Evolutionary conservation across 92 coral and sea anemone genomes (phyloP).

Genomic region (Epizoanthus illoricatus): DNA sequence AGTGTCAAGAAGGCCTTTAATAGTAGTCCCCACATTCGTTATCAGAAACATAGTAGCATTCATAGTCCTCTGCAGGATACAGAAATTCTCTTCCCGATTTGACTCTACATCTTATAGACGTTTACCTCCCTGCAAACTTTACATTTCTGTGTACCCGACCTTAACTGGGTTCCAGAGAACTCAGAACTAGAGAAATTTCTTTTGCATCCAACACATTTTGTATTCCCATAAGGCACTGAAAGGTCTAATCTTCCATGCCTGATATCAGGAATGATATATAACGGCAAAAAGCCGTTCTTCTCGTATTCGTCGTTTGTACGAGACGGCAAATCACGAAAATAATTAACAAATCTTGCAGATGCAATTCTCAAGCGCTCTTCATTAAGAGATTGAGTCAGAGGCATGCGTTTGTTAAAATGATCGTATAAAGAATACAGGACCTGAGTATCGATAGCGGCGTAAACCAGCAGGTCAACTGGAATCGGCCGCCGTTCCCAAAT

Average conservation of each 20-base stretch:
- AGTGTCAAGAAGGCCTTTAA: too few relatives aligned
- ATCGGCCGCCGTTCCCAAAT: conserved; percentile 22
- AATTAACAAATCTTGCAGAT: too few relatives aligned
- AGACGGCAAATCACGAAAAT: too few relatives aligned
- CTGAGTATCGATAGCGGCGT: conserved; percentile 67
- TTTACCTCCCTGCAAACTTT: conserved; percentile 56
- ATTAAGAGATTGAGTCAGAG: too few relatives aligned
- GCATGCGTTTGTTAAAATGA: too few relatives aligned
- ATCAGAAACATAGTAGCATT: conserved; percentile 24
- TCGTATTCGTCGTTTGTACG: conserved; percentile 51
- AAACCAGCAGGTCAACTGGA: conserved; percentile 48
- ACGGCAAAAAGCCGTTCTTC: conserved; percentile 70
- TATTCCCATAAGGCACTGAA: too few relatives aligned
- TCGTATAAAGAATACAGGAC: too few relatives aligned
- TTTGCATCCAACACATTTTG: too few relatives aligned
- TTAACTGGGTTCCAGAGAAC: conserved; percentile 34
- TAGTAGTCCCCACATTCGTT: conserved; percentile 28
- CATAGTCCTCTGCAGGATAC: neutral
- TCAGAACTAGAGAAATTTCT: conserved; percentile 60
- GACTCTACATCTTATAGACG: conserved; percentile 57
- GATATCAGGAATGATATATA: conserved; percentile 76
- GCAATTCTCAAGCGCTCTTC: too few relatives aligned
- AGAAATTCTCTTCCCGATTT: conserved; percentile 63
- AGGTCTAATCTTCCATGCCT: too few relatives aligned
- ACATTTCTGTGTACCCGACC: conserved; percentile 24